Evolutionary conservation across 2,888 invertebrate genomes (phyloP).

Genomic region (Brachyopa scutellaris): DNA sequence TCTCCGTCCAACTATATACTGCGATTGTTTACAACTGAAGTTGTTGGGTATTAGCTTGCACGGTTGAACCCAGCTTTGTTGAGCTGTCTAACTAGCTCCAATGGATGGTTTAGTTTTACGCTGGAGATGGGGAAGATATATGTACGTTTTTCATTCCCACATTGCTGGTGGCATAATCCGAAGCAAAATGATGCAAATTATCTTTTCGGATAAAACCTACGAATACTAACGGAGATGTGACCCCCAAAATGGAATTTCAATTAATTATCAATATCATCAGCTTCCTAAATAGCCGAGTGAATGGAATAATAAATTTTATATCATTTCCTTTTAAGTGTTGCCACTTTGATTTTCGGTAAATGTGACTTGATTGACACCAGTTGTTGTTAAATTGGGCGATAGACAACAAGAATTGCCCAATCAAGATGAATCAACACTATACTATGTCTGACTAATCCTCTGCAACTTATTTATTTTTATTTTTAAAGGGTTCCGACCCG

Average conservation of each 20-base stretch:
- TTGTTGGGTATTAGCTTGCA: conserved; percentile 19
- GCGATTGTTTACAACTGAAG: conserved; percentile 59
- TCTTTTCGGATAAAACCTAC: not conserved
- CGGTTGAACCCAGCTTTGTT: conserved; percentile 23
- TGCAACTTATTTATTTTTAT: no score
- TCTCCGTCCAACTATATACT: conserved; percentile 32
- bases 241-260: conserved; percentile 37
- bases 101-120: not conserved
- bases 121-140: conserved; percentile 7
- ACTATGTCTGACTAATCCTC: no score
- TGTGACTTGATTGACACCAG: no score
- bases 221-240: conserved; percentile 34
- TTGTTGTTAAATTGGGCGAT: no score
- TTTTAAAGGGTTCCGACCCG: no score
- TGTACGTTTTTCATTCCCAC: not conserved
- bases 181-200: conserved; percentile 48
- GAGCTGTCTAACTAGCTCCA: no score
- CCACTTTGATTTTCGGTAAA: no score
- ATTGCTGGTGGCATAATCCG: conserved; percentile 10
- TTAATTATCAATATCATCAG: not conserved
- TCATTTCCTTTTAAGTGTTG: no score
- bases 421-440: no score
- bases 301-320: no score
- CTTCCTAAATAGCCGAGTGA: no score
- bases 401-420: no score